Base-by-base conservation (phyloP, 1,140 invertebrate genomes). In the Formica selysi region DNA sequence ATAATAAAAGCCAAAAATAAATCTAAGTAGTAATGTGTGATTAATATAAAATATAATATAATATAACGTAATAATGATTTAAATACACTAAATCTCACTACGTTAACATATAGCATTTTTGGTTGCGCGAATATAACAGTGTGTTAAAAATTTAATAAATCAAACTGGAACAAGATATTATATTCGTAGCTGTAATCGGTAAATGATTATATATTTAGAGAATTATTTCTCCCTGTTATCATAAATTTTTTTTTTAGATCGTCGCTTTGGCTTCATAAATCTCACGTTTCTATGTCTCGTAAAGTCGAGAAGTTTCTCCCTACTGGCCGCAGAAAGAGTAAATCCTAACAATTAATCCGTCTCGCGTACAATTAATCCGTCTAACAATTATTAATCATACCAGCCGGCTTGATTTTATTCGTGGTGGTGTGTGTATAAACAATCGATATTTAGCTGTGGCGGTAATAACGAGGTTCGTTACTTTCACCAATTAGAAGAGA, bases 381-480 rank as follows among this genome's bases (percentile, higher is more conserved):
- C 32, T 59, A 13, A 7, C 11, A 7, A 59, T 51, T 59, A 74
- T 59, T 74, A 74, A 74, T 74, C n/a, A 59, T 13, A 26, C 13
- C n/a, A 29, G n/a, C 54, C 19, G 19, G 22, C 7, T 57, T 36
- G 51, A 74, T 74, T n/a, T 6, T 11, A 57, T 73, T 11, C n/a
- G n/a, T 36, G 19, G 51, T 38, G 19, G 29, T 48, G 71, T 7
- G 51, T 19, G 1, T 36, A 74, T 29, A 74, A 57, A 57, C 8
- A 57, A 59, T 13, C 51, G 29, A 57, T 10, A 29, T 29, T 29
- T 29, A 26, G 51, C 32, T 32, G 54, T 74, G 57, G 32, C 32
- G n/a, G 54, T 74, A 29, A 32, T 32, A 74, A 59, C 32, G n/a
- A 74, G 19, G n/a, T 74, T 74, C 32, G 51, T 74, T 74, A 74